Evolutionary conservation across 2,888 invertebrate species (phyloP).

Genomic region (Machimus atricapillus): DNA sequence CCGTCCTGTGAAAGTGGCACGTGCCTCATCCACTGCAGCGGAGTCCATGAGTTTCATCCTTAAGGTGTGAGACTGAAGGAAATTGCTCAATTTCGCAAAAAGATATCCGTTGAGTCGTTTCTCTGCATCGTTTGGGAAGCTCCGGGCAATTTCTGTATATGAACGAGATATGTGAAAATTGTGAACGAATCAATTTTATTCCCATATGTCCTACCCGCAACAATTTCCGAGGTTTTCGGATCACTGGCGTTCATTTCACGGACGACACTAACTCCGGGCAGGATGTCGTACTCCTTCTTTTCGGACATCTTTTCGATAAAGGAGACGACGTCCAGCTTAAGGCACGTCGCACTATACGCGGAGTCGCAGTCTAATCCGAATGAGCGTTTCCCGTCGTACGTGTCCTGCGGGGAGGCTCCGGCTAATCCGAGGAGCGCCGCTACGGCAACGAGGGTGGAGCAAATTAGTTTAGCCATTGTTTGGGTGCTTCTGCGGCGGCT

Average conservation of each 20-base stretch:
- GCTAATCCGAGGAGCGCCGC: background rate
- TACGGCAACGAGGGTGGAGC: background rate
- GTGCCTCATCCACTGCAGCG: slow-evolving; percentile 67
- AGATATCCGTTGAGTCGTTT: slow-evolving; percentile 79
- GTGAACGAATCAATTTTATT: background rate
- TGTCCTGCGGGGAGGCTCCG: background rate
- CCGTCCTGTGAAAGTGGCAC: slow-evolving; percentile 66
- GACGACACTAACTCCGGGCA: slow-evolving; percentile 78
- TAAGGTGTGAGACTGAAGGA: slow-evolving; percentile 76
- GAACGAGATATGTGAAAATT: slow-evolving; percentile 1
- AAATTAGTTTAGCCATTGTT: background rate
- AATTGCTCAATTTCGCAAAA: slow-evolving; percentile 73
- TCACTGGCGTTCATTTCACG: slow-evolving; percentile 70
- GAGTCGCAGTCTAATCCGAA: slow-evolving; percentile 62
- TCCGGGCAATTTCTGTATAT: slow-evolving; percentile 71
- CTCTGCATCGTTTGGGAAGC: slow-evolving; percentile 78
- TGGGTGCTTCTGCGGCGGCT: background rate
- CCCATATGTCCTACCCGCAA: slow-evolving; percentile 63
- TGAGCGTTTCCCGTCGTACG: slow-evolving; percentile 30
- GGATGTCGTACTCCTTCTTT: slow-evolving; percentile 69
- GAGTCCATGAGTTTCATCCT: slow-evolving; percentile 75
- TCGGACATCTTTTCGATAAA: slow-evolving; percentile 78
- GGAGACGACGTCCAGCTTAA: slow-evolving; percentile 79
- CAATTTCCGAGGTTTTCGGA: slow-evolving; percentile 70
- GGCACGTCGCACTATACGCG: slow-evolving; percentile 74